Evolutionary conservation across 2,797 vertebrate genomes (phyloP).

Genomic region (Tokudaia tokunoshimensis): DNA sequence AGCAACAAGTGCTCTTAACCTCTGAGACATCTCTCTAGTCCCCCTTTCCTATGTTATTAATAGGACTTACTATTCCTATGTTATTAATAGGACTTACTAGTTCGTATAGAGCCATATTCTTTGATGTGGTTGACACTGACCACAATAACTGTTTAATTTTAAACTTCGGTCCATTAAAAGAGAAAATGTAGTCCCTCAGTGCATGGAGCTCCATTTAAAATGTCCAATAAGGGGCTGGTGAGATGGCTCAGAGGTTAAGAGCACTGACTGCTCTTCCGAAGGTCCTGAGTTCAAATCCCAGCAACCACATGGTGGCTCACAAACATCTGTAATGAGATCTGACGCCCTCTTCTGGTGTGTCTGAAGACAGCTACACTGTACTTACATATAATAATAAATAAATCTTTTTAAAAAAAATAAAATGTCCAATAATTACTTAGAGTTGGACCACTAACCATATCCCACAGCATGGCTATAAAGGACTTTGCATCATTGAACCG

Average conservation of each 20-base stretch:
- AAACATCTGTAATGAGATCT: too few relatives aligned
- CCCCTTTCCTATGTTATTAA: neutral
- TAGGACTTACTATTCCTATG: neutral
- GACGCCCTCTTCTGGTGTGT: too few relatives aligned
- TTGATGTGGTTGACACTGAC: neutral
- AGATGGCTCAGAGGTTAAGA: too few relatives aligned
- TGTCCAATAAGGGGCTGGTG: neutral
- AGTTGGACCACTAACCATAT: neutral
- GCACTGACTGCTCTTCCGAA: too few relatives aligned
- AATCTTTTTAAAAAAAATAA: too few relatives aligned
- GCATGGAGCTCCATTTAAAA: neutral
- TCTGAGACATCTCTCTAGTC: neutral
- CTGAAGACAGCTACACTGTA: too few relatives aligned
- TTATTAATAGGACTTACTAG: neutral
- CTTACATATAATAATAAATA: too few relatives aligned
- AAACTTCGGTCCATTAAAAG: neutral
- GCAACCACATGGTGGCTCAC: too few relatives aligned
- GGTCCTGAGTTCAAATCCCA: too few relatives aligned
- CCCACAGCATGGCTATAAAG: too few relatives aligned
- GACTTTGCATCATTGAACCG: neutral
- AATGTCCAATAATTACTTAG: neutral
- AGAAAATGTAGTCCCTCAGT: neutral
- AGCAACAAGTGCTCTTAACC: neutral
- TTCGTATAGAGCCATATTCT: neutral
- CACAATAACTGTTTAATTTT: constrained; percentile 6